Evolutionary conservation across 2,888 invertebrate genomes (phyloP), one percentile per base, ranked within the genome.

Genomic region (Brachyptera putata): DNA sequence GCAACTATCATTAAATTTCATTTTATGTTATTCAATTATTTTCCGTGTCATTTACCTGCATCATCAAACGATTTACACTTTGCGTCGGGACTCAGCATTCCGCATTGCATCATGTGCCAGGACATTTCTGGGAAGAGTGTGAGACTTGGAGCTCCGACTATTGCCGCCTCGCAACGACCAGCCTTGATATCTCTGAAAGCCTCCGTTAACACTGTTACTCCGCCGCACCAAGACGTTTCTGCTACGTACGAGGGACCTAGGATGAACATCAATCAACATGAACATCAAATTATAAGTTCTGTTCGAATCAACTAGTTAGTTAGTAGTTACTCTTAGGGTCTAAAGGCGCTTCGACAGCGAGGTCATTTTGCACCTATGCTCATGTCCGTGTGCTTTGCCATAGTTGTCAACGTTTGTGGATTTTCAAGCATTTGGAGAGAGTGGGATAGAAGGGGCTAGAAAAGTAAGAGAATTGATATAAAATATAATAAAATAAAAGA

Each of bases 201-300:
- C 57, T 79, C 75, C 66, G 83, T 78, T 14, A 86, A 68, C 21
- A 81, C 81, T 62, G 85, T 75, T 57, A 84, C 72, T 57, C 84
- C 84, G 36, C 84, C 82, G 1, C 83, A 80, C 77, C 86, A 87
- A 16, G 84, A 84, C 36, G 83, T 81, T 70, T 86, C 85, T 56
- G 84, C 78, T 1, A 82, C 77, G 68, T 79, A 83, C 69, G 78
- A 78, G 22, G 76, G 75, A 70, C 81, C 84, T 79, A 62, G 55
- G 66, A 41, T 48, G 7, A n/a, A n/a, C 2, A 25, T 25, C 34
- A 53, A 2, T 53, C 26, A 9, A 41, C 3, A 37, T 30, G 7
- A 11, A 5, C 30, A 30, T 30, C 5, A 11, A 34, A 11, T 30
- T 11, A 5, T 9, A 34, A 11, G 34, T 9, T 5, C 37, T 3